Percentiles rank a stretch among this genome's conserved stretches.
These are phyloP conservation scores for Melanotus villosus DNA, from an alignment of 2,888 invertebrate genomes.

Conservation along the genomic window DNA sequence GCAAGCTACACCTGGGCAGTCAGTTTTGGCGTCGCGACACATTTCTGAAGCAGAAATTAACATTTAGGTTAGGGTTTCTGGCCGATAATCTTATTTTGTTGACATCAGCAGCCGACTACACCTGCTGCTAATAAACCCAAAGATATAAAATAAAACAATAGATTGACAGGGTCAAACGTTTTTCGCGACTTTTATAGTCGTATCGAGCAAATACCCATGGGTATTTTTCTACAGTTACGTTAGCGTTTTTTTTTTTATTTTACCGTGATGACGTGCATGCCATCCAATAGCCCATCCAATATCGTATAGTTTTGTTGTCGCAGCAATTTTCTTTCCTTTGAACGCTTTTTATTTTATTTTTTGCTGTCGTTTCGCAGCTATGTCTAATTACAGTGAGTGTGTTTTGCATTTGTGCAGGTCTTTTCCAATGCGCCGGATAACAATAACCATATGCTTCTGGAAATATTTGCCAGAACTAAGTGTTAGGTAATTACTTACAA, in stretches of 20 bases:
- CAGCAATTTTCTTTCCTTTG: background rate
- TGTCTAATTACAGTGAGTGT: slow-evolving; percentile 27
- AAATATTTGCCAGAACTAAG: slow-evolving; percentile 64
- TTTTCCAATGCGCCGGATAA: slow-evolving; percentile 64
- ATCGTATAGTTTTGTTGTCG: background rate
- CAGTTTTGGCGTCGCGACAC: too few species aligned
- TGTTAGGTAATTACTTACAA: slow-evolving; percentile 64
- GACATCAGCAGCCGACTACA: background rate
- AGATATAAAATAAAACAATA: slow-evolving; percentile 8
- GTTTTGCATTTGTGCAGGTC: slow-evolving; percentile 61
- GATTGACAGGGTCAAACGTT: background rate
- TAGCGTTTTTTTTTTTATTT: slow-evolving; percentile 3
- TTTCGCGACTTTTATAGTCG: background rate
- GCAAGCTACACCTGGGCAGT: too few species aligned
- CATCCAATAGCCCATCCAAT: too few species aligned
- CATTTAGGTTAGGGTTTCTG: background rate
- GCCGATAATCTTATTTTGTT: background rate
- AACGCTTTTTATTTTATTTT: slow-evolving; percentile 17
- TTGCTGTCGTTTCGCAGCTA: slow-evolving; percentile 21
- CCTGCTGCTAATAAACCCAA: slow-evolving; percentile 5
- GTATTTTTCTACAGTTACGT: background rate
- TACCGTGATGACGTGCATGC: slow-evolving; percentile 13
- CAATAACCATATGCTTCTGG: slow-evolving; percentile 66
- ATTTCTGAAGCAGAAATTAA: too few species aligned
- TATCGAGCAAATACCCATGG: background rate